A percentile compares a stretch with the other conserved stretches of the same genome.
These are phyloP conservation scores for Philhelius pedissequus DNA, from an alignment of 2,888 invertebrate species.

Conservation along the genomic window DNA sequence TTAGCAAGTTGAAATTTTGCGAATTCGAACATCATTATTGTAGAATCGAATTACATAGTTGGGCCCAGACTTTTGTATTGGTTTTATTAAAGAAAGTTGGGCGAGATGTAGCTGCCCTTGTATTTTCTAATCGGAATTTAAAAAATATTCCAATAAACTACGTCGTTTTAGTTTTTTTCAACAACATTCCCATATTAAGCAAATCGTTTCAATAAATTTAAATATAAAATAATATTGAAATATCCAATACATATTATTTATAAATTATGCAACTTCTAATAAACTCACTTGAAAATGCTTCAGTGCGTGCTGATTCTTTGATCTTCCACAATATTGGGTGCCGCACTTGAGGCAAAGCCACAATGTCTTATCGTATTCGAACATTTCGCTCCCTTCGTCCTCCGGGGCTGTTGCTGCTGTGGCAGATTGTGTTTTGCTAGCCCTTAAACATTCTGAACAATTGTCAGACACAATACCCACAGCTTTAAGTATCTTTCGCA, in stretches of 20 bases:
- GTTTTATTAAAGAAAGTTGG: too few relatives aligned
- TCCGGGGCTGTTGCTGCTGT: slow-evolving; percentile 70
- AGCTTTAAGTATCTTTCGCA: slow-evolving; percentile 82
- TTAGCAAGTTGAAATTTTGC: too few relatives aligned
- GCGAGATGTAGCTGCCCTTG: too few relatives aligned
- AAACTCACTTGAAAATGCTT: slow-evolving; percentile 83
- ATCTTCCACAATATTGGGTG: slow-evolving; percentile 86
- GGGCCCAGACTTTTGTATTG: too few relatives aligned
- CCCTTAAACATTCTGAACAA: slow-evolving; percentile 82
- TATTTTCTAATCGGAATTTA: too few relatives aligned
- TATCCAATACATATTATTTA: too few relatives aligned
- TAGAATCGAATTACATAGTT: too few relatives aligned
- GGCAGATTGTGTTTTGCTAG: slow-evolving; percentile 78
- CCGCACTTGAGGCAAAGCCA: slow-evolving; percentile 93
- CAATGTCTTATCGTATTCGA: slow-evolving; percentile 80
- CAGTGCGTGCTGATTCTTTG: slow-evolving; percentile 85
- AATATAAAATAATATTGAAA: neutral
- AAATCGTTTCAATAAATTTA: too few relatives aligned
- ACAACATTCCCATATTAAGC: too few relatives aligned
- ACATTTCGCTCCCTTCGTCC: slow-evolving; percentile 72
- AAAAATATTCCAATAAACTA: too few relatives aligned
- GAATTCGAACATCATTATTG: too few relatives aligned
- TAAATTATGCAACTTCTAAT: neutral
- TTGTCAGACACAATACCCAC: slow-evolving; percentile 80
- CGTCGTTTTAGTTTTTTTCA: too few relatives aligned